phyloP scores from a whole-genome alignment of 1,140 invertebrate genomes.

The Caerostris extrusa region DNA sequence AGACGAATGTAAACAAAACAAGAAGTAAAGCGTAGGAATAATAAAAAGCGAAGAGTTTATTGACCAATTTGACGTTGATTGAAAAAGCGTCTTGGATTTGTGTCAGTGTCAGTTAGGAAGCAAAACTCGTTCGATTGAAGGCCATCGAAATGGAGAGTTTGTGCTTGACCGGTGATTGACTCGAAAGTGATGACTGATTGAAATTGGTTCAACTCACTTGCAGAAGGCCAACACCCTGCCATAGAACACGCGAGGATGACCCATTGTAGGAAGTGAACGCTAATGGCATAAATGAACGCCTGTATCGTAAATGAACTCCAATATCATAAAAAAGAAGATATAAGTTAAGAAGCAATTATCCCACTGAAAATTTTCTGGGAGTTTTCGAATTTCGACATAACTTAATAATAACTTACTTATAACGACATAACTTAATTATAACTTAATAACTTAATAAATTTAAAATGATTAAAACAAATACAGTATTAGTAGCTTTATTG shows the following conservation, averaged over 20 bases:
- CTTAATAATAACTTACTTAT: no score
- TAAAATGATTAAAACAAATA: no score
- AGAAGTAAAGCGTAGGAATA: background rate
- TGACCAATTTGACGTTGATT: background rate
- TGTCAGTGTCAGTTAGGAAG: constrained; percentile 59
- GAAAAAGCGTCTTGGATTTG: constrained; percentile 22
- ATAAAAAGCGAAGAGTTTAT: constrained; percentile 10
- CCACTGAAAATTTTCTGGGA: no score
- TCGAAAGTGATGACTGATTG: background rate
- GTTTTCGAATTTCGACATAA: no score
- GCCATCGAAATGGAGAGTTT: constrained; percentile 65
- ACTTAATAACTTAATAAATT: no score
- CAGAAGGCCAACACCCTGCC: constrained; percentile 36
- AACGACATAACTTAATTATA: no score
- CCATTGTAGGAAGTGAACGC: background rate
- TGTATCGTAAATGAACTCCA: no score
- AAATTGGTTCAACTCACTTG: constrained; percentile 46
- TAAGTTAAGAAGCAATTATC: no score
- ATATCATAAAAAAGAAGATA: no score
- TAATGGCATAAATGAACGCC: background rate
- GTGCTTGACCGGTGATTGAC: constrained; percentile 73
- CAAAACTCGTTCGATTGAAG: constrained; percentile 65
- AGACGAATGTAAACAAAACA: constrained; percentile 22
- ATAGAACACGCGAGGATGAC: constrained; percentile 17
- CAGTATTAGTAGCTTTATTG: no score